Percentiles rank a stretch among this genome's conserved stretches.
Conservation (phyloP, 1,140 invertebrate species). For the Protaetia brevitarsis region DNA sequence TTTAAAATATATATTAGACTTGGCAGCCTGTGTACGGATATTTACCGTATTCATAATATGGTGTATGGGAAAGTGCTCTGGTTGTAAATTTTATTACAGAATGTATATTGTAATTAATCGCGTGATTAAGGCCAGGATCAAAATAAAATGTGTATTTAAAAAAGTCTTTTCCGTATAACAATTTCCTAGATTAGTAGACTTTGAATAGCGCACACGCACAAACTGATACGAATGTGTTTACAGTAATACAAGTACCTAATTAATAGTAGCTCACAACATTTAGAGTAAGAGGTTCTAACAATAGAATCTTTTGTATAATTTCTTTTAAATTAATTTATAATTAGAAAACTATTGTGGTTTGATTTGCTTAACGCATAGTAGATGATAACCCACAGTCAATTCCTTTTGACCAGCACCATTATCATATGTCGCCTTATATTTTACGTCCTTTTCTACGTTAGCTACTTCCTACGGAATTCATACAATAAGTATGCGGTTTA, state of each 20-base stretch:
- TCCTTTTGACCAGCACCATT: not conserved
- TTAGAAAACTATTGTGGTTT: not conserved
- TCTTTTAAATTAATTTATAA: too few species aligned
- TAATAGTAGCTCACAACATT: too few species aligned
- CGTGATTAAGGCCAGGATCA: too few species aligned
- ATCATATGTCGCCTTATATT: not conserved
- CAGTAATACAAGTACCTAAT: too few species aligned
- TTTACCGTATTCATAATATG: not conserved
- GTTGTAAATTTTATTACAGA: not conserved
- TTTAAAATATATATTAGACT: conserved; percentile 3
- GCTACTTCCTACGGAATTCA: conserved; percentile 6
- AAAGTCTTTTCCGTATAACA: too few species aligned
- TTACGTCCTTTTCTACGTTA: not conserved
- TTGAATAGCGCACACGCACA: too few species aligned
- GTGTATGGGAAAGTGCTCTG: not conserved
- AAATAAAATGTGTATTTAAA: too few species aligned
- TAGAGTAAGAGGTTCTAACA: too few species aligned
- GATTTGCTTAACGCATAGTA: not conserved
- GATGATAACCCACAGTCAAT: not conserved
- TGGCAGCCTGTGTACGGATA: not conserved
- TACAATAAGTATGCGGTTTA: conserved; percentile 1
- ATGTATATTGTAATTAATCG: too few species aligned
- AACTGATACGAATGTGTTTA: too few species aligned
- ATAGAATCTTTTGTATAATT: too few species aligned
- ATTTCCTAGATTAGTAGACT: too few species aligned